Percentiles rank a stretch among this genome's conserved stretches.
These are phyloP conservation scores for Heliconius charithonia DNA, from an alignment of 2,888 invertebrate genomes.

Conservation along the genomic window DNA sequence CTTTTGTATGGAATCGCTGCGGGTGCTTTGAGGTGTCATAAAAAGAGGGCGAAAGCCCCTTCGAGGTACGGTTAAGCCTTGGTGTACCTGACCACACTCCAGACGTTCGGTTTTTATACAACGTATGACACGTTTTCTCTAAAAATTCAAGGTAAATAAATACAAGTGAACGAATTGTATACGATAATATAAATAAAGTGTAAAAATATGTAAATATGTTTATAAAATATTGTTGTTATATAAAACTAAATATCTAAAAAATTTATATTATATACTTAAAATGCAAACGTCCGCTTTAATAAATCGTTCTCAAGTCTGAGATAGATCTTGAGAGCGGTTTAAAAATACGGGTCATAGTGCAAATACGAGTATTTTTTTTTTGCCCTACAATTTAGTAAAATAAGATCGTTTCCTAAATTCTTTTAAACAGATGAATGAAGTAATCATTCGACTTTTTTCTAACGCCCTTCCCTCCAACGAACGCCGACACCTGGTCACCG, in stretches of 20 bases:
- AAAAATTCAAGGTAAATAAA: neutral
- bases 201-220: no score
- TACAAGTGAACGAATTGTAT: neutral
- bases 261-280: no score
- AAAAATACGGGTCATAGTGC: neutral
- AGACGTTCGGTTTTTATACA: slow-evolving; percentile 31
- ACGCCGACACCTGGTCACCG: slow-evolving; percentile 48
- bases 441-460: slow-evolving; percentile 48
- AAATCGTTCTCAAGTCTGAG: no score
- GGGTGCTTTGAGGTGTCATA: slow-evolving; percentile 46
- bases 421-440: slow-evolving; percentile 46
- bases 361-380: neutral
- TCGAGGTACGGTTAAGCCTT: slow-evolving; percentile 44
- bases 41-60: slow-evolving; percentile 47
- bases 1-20: slow-evolving; percentile 52
- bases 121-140: neutral
- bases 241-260: no score
- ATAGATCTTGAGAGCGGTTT: no score
- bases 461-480: slow-evolving; percentile 42
- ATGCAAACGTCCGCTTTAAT: no score
- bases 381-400: no score
- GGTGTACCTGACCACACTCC: slow-evolving; percentile 44
- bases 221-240: no score
- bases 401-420: slow-evolving; percentile 25
- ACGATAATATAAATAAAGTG: neutral